These are phyloP conservation scores for Stichopus chloronotus DNA, from an alignment of 35 echinoderm and acorn worm genomes.

Conservation along the genomic window DNA sequence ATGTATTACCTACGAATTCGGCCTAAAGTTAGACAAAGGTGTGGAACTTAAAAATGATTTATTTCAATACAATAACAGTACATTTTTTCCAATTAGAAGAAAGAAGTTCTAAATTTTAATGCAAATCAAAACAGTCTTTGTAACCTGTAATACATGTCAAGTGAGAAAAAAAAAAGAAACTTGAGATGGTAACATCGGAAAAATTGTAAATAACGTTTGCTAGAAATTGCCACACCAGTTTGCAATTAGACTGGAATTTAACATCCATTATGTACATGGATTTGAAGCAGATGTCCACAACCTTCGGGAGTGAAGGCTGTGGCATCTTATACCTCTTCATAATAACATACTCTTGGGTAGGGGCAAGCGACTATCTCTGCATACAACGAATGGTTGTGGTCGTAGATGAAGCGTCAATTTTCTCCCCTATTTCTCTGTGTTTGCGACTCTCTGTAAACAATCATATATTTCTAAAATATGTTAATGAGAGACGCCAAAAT, in stretches of 20 bases:
- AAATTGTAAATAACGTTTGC: constrained; percentile 13
- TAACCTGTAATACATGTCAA: background rate
- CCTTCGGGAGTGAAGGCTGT: background rate
- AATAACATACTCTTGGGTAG: constrained; percentile 6
- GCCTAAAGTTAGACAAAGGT: too few species aligned
- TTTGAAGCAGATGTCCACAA: constrained; percentile 21
- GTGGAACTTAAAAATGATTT: background rate
- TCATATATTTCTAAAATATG: background rate
- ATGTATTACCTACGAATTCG: too few species aligned
- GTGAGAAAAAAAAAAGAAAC: background rate
- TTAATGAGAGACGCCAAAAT: background rate
- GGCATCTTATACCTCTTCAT: background rate
- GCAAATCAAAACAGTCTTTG: background rate
- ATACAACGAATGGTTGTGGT: constrained; percentile 31
- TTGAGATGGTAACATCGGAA: background rate
- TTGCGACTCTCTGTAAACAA: background rate
- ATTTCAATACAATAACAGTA: background rate
- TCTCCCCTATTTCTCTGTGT: background rate
- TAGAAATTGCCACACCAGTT: constrained; percentile 11
- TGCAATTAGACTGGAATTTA: constrained; percentile 1
- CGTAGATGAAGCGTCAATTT: background rate
- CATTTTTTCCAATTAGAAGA: background rate
- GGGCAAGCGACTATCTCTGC: background rate
- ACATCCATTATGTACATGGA: constrained; percentile 14
- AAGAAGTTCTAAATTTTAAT: background rate